Conservation (phyloP, 2,113 vertebrate genomes). For the Gopherus evgoodei region DNA sequence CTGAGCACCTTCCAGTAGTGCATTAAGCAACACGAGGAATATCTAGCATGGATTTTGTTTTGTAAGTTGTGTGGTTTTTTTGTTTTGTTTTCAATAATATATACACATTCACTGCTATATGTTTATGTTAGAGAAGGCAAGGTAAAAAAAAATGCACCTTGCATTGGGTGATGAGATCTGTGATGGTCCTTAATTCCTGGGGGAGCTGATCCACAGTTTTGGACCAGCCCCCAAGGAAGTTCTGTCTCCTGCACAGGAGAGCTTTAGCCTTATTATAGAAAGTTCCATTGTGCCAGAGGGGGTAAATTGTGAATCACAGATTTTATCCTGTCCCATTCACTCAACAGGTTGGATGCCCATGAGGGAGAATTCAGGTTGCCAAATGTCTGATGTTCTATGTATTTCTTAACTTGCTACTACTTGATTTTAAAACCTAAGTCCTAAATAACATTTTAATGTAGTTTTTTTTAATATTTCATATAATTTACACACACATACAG, state of each 20-base stretch:
- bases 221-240: background rate
- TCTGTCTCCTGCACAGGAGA: background rate
- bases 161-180: background rate
- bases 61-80: background rate
- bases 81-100: background rate
- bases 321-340: background rate
- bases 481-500: background rate
- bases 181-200: background rate
- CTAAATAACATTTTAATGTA: background rate
- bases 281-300: background rate
- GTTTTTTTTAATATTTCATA: background rate
- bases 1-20: background rate
- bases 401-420: background rate
- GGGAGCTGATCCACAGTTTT: background rate
- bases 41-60: background rate
- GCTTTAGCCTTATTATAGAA: background rate
- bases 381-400: background rate
- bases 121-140: background rate
- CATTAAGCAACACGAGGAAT: background rate
- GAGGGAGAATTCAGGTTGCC: background rate
- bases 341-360: background rate
- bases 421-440: background rate
- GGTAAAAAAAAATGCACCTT: background rate
- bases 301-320: background rate
- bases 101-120: background rate